Percentiles rank a stretch among this genome's conserved stretches.
Evolutionary conservation across 1,140 invertebrate genomes (phyloP).

Genomic region (Lamellibrachia luymesi): DNA sequence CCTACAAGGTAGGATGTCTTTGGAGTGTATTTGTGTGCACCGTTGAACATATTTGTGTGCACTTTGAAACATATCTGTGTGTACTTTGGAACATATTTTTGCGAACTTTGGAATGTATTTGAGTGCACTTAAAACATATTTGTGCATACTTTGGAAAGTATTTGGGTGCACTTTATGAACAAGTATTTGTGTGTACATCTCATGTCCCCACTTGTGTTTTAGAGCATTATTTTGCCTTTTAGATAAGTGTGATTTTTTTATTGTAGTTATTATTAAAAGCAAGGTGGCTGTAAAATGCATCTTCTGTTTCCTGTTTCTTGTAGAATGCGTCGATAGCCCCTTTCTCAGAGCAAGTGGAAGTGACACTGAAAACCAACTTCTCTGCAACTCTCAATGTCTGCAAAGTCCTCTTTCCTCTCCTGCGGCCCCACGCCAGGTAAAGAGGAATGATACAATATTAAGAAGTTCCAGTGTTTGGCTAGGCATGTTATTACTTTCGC

Average conservation of each 20-base stretch:
- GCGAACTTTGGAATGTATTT: too few species aligned
- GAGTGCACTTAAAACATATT: too few species aligned
- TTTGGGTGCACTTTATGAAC: too few species aligned
- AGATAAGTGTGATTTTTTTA: neutral
- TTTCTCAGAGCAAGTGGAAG: constrained; percentile 68
- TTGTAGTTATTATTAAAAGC: neutral
- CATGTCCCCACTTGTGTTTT: too few species aligned
- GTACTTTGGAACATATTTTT: too few species aligned
- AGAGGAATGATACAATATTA: neutral
- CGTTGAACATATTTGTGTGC: constrained; percentile 16
- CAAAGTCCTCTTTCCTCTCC: constrained; percentile 68
- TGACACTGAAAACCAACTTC: constrained; percentile 71
- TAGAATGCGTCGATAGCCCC: constrained; percentile 61
- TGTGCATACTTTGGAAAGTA: too few species aligned
- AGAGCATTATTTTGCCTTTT: too few species aligned
- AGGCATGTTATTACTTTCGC: too few species aligned
- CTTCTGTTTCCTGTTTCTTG: neutral
- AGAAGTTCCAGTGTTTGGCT: too few species aligned
- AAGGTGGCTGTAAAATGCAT: too few species aligned
- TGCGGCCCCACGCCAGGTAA: constrained; percentile 64
- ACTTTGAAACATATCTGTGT: too few species aligned
- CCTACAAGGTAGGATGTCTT: constrained; percentile 58
- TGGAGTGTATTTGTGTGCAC: neutral
- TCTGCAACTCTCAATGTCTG: constrained; percentile 67
- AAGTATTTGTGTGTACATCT: too few species aligned